A percentile compares a stretch with the other conserved stretches of the same genome.
Conservation (phyloP, 1,140 invertebrate species). For the Polypedilum pembai region DNA sequence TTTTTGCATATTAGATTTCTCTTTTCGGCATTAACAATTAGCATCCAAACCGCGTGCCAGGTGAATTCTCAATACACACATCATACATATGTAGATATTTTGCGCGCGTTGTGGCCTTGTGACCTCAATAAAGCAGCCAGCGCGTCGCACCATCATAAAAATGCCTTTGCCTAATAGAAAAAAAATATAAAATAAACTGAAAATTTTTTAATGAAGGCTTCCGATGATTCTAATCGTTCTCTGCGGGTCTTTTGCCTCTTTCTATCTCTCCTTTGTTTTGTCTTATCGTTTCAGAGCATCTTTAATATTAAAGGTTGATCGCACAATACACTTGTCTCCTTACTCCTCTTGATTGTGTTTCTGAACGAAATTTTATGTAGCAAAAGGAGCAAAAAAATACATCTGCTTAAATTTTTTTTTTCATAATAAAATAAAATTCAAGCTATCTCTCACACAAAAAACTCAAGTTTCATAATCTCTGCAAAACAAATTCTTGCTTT, state of each 20-base stretch:
- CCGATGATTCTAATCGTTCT: slow-evolving; percentile 9
- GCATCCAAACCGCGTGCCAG: slow-evolving; percentile 16
- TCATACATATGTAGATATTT: background rate
- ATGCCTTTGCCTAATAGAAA: background rate
- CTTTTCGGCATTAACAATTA: background rate
- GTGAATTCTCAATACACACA: background rate
- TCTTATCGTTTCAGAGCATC: slow-evolving; percentile 1
- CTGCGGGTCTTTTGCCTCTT: background rate
- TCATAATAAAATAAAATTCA: too few relatives aligned
- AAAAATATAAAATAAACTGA: background rate
- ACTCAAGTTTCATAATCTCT: too few relatives aligned
- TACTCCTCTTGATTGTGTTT: background rate
- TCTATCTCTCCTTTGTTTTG: background rate
- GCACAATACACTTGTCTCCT: background rate
- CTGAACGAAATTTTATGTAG: too few relatives aligned
- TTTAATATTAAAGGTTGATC: background rate
- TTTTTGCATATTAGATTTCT: slow-evolving; percentile 7
- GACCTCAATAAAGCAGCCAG: slow-evolving; percentile 22
- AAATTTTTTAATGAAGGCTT: slow-evolving; percentile 15
- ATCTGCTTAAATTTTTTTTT: too few relatives aligned
- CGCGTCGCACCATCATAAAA: slow-evolving; percentile 22
- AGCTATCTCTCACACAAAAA: too few relatives aligned
- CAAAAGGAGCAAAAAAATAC: too few relatives aligned
- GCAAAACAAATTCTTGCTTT: too few relatives aligned
- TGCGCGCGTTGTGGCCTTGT: slow-evolving; percentile 24